Percentiles rank a stretch among this genome's conserved stretches.
These are phyloP conservation scores for Pristionchus arcanus DNA, from an alignment of 2,888 invertebrate species.

Conservation along the genomic window DNA sequence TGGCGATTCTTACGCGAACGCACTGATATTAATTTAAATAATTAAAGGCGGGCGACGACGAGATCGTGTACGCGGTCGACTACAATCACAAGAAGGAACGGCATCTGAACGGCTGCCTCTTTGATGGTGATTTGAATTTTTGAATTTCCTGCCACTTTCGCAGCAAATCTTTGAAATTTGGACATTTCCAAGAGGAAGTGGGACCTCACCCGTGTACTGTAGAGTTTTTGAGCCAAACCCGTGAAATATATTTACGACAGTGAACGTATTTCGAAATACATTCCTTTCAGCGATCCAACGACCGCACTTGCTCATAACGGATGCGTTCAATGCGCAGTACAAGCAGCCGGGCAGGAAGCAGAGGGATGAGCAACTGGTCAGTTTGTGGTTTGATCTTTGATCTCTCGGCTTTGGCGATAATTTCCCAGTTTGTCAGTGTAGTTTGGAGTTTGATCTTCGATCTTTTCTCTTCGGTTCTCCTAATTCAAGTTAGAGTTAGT, in stretches of 20 bases:
- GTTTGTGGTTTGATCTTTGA: constrained; percentile 14
- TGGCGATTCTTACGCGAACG: too few relatives aligned
- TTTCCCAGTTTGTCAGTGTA: background rate
- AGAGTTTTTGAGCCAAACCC: too few relatives aligned
- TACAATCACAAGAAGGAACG: constrained; percentile 99
- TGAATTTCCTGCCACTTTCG: background rate
- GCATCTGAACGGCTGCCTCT: constrained; percentile 78
- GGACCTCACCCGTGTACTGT: too few relatives aligned
- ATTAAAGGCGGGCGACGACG: constrained; percentile 86
- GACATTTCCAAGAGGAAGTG: too few relatives aligned
- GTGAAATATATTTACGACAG: too few relatives aligned
- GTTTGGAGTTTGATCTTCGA: constrained; percentile 20
- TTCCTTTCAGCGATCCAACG: constrained; percentile 85
- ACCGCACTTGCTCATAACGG: constrained; percentile 94
- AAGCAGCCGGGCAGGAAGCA: constrained; percentile 88
- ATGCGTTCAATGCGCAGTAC: constrained; percentile 95
- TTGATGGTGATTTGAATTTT: constrained; percentile 61
- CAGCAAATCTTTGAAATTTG: too few relatives aligned
- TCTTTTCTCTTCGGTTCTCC: too few relatives aligned
- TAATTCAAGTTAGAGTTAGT: too few relatives aligned
- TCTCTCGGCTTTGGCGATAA: background rate
- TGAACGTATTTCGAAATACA: too few relatives aligned
- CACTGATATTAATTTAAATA: background rate
- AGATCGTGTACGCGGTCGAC: constrained; percentile 87
- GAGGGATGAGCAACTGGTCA: constrained; percentile 94